Base-by-base conservation (phyloP, 2,113 vertebrate species). In the Menidia beryllina region DNA sequence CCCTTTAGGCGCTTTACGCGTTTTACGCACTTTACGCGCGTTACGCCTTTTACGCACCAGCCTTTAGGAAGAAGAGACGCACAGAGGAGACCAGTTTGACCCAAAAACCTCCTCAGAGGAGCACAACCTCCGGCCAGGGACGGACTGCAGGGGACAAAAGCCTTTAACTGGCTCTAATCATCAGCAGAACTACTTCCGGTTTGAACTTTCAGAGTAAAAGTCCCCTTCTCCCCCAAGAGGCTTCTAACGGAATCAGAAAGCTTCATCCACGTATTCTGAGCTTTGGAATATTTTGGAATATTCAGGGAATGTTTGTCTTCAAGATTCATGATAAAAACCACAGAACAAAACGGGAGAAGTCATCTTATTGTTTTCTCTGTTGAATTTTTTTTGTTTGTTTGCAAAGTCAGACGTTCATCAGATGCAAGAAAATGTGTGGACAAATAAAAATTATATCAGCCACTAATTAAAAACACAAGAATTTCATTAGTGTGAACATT, bases 171-270 rank as follows among this genome's bases (percentile, higher is more conserved):
- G 3, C 23, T 20, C 2, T 0, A 30, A 2, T 45, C 5, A 8
- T 15, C n/a, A 26, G 20, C 3, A 0, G 0, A 0, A 21, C 9
- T 8, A 27, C 53, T 74, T 85, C 79, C 19, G 50, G 59, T 72
- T 6, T 4, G 5, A 7, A 9, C 24, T 21, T 86, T 88, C 89
- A 85, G 70, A 82, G 68, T 89, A 87, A 91, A 84, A 75, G 52
- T 25, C 38, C 6, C 13, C 5, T 45, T 45, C n/a, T 19, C 15
- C 19, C 15, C n/a, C 15, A 11, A n/a, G n/a, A n/a, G n/a, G n/a
- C 17, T 14, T 45, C 41, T 34, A 1, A 2, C 41, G n/a, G 17
- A 7, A 6, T 10, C 10, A 34, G 10, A 10, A 34, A 34, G 30
- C 7, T 34, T 10, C 7, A 10, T 34, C 30, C 1, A 6, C 10